Base-by-base conservation (phyloP, 2,888 invertebrate genomes). In the Pteria penguin region DNA sequence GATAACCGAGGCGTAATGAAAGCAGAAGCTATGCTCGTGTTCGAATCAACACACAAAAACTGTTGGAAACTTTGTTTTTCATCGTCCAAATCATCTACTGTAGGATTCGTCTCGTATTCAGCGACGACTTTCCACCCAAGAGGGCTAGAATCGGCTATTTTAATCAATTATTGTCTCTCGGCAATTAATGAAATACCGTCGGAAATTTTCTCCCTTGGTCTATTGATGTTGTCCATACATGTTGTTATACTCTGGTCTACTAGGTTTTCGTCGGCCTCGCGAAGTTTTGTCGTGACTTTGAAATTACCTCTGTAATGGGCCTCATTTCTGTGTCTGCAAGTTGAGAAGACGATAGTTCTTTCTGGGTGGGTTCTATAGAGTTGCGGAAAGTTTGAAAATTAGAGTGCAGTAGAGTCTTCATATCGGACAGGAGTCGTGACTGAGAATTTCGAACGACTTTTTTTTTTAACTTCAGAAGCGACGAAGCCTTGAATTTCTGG, bases 251-350 rank as follows among this genome's bases (percentile, higher is more conserved):
- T 65, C 22, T 27, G 29, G 14, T 18, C 18, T 27, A 31, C 61
- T 18, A 61, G 31, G 22, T 29, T 61, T 2, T 4, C 32, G 22
- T 61, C 31, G 2, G 61, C 61, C 29, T 61, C 61, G 14, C 29
- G 27, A 2, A 61, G 11, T 29, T 61, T 61, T 14, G 61, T 31
- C 2, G 31, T 61, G 14, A 61, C 61, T 31, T 29, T 8, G 29
- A 24, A 31, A 33, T 76, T 76, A 24, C 55, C 33, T 45, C 70
- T 75, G 32, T 31, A 76, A 22, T 76, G 68, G 57, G 71, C 76
- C 31, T 72, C 76, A 33, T 72, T 72, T 4, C 55, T 27, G 32
- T 72, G 70, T 5, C 75, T 5, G 32, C 61, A 8, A 61, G 29
- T 29, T 61, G 61, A 14, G 61, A 31, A 14, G 61, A 29, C 11